Percentiles rank a stretch among this genome's conserved stretches.
phyloP scores from a whole-genome alignment of 2,888 invertebrate species.

The Anticlea derivata region DNA sequence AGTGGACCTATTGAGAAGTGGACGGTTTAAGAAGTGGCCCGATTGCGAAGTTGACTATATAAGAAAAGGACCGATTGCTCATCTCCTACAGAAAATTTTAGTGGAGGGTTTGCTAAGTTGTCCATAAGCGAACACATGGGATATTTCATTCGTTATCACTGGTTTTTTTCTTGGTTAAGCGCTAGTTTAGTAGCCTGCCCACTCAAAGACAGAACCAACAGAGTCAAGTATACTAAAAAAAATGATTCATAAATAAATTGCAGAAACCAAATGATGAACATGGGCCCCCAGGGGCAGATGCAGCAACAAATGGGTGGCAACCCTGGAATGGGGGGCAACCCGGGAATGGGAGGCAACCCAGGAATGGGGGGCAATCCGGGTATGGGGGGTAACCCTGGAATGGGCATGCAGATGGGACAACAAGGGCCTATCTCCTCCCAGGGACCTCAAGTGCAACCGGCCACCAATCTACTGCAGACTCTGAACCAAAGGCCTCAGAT shows the following conservation, averaged over 20 bases:
- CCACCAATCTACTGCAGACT: conserved; percentile 89
- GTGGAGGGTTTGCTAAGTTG: no score
- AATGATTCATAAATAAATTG: background rate
- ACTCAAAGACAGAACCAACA: conserved; percentile 62
- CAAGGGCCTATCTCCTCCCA: conserved; percentile 75
- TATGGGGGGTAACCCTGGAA: conserved; percentile 65
- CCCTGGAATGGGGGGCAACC: conserved; percentile 61
- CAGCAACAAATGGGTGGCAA: conserved; percentile 73
- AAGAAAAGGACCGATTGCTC: no score
- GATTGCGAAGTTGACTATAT: no score
- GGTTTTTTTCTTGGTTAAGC: no score
- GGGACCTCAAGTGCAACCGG: conserved; percentile 81
- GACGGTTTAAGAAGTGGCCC: no score
- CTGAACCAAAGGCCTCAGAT: conserved; percentile 87
- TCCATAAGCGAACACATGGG: no score
- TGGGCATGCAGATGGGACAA: conserved; percentile 73
- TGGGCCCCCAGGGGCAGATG: conserved; percentile 84
- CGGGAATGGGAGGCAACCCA: conserved; percentile 61
- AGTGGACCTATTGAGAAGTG: no score
- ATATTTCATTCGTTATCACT: no score
- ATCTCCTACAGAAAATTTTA: no score
- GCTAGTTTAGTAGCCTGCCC: no score
- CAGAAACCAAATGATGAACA: conserved; percentile 82
- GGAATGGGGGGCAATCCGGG: conserved; percentile 64
- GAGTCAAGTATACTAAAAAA: conserved; percentile 42